Evolutionary conservation across 2,113 vertebrate genomes (phyloP), one percentile per base, ranked within the genome.

Genomic region (Acinonyx jubatus): DNA sequence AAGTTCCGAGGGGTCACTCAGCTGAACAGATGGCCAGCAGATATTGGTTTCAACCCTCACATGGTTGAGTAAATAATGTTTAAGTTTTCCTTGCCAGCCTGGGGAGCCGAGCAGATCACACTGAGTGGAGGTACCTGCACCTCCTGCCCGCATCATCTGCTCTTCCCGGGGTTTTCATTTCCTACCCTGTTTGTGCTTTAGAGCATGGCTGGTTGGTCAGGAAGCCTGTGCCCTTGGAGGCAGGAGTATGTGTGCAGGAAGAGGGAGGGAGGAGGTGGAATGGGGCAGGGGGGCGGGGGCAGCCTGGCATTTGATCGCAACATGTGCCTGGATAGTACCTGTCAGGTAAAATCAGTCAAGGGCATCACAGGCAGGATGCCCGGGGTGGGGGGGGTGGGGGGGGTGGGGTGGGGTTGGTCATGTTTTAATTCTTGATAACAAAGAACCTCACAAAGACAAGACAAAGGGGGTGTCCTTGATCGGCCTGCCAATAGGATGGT

Each of bases 161-260:
- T 99, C 52, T 98, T 99, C 99, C 98, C 83, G 97, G 97, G 98
- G 98, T 98, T 99, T 98, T 99, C 98, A 99, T 99, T 99, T 99
- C 99, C 99, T 99, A 97, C 99, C 96, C 99, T 98, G 98, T 98
- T 98, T 98, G 99, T 97, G 98, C 98, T 99, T 99, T 98, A 98
- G 97, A 97, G 97, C 98, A 99, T 0, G 97, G 98, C 98, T 99
- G 98, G 98, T 98, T 99, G 98, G 91, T 97, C 98, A 98, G 98
- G 98, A 98, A 98, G 98, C 45, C 92, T 31, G 96, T 98, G 98
- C 98, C 98, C 98, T 99, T 98, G 98, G 97, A 98, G 98, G 96
- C 97, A 94, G 98, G 97, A 93, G 95, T 66, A 87, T 93, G 95
- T 93, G 91, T 90, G 83, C 31, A 38, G 85, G 11, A 63, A 87